These are phyloP conservation scores for Erynnis tages DNA, from an alignment of 2,888 invertebrate species.

Conservation along the genomic window DNA sequence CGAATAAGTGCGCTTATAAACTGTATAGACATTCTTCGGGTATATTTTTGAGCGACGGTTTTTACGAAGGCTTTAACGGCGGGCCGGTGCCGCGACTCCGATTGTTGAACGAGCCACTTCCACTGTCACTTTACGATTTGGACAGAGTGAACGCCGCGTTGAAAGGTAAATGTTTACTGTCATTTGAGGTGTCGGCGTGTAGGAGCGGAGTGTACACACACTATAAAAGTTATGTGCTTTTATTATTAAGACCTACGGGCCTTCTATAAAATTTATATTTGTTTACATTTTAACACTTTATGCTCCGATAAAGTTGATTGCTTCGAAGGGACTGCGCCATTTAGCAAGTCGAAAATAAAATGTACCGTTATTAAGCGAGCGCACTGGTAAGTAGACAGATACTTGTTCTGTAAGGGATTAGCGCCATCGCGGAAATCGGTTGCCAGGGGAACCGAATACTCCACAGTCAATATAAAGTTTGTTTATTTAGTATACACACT, in stretches of 20 bases:
- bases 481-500: too few relatives aligned
- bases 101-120: constrained; percentile 74
- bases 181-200: constrained; percentile 56
- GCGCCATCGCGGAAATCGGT: constrained; percentile 20
- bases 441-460: not conserved
- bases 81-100: constrained; percentile 63
- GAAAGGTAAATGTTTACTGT: constrained; percentile 76
- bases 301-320: constrained; percentile 27
- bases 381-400: constrained; percentile 28
- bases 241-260: constrained; percentile 40
- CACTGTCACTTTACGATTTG: constrained; percentile 76
- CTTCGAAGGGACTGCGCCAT: constrained; percentile 14
- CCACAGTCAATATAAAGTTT: constrained; percentile 24
- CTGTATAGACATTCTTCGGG: constrained; percentile 75
- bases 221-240: constrained; percentile 53
- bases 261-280: constrained; percentile 19
- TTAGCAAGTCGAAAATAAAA: constrained; percentile 21
- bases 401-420: constrained; percentile 30
- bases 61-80: constrained; percentile 55
- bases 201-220: constrained; percentile 46
- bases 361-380: constrained; percentile 25
- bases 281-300: constrained; percentile 19
- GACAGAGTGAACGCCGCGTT: constrained; percentile 78
- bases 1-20: constrained; percentile 73
- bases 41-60: constrained; percentile 75